Evolutionary conservation across 2,797 vertebrate species (phyloP).

Genomic region (Carapus acus): DNA sequence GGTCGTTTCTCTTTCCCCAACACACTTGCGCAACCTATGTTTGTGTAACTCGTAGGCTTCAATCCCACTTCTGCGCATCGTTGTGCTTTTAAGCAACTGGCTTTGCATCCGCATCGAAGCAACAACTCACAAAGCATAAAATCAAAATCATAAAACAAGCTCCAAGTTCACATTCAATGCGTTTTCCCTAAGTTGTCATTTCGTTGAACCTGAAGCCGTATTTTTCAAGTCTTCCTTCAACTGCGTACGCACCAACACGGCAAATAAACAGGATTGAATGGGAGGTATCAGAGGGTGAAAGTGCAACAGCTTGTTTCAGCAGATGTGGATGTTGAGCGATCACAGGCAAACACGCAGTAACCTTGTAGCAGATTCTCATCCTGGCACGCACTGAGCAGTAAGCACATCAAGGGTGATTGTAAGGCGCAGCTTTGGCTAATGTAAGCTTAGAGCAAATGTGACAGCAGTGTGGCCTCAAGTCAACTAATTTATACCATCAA

Average conservation of each 20-base stretch:
- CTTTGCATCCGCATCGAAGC: constrained; percentile 29
- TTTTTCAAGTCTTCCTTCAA: constrained; percentile 43
- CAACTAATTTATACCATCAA: constrained; percentile 22
- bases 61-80: constrained; percentile 8
- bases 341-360: constrained; percentile 33
- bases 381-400: constrained; percentile 41
- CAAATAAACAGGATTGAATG: constrained; percentile 42
- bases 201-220: constrained; percentile 22
- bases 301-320: constrained; percentile 49
- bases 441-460: constrained; percentile 44
- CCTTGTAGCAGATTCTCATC: constrained; percentile 22
- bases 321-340: constrained; percentile 33
- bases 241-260: constrained; percentile 26
- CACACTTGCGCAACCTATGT: constrained; percentile 9
- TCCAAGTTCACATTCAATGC: constrained; percentile 52
- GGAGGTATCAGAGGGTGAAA: constrained; percentile 45
- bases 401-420: constrained; percentile 41
- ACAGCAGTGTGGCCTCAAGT: constrained; percentile 43
- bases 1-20: constrained; percentile 29
- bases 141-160: constrained; percentile 23
- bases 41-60: constrained; percentile 26
- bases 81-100: constrained; percentile 47
- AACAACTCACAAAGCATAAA: constrained; percentile 34
- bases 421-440: constrained; percentile 66
- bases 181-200: constrained; percentile 35